phyloP scores from a whole-genome alignment of 2,797 vertebrate genomes.

The Darevskia nairensis region DNA sequence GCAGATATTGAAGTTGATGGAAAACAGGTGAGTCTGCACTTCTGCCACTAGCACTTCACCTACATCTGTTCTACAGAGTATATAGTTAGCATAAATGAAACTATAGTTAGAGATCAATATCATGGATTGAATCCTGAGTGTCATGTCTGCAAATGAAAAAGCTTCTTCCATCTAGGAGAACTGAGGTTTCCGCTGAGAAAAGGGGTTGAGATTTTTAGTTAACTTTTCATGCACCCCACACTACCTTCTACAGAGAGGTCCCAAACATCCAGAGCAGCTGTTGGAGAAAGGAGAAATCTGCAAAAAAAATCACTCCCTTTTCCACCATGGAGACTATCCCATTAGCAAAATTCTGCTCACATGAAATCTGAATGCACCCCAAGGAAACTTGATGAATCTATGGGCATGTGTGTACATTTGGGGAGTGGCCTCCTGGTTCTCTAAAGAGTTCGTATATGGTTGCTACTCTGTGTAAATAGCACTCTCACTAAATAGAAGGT shows the following conservation, averaged over 20 bases:
- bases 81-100: not conserved
- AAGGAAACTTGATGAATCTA: not conserved
- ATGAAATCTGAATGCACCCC: not conserved
- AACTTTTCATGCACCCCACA: too few species aligned
- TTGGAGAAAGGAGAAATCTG: not conserved
- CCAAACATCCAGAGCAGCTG: not conserved
- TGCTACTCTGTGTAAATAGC: not conserved
- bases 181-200: not conserved
- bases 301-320: not conserved
- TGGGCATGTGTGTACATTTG: not conserved
- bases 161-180: not conserved
- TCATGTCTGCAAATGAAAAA: not conserved
- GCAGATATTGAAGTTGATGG: slow-evolving; percentile 97
- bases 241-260: not conserved
- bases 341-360: not conserved
- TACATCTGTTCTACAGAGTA: not conserved
- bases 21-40: slow-evolving; percentile 87
- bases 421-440: not conserved
- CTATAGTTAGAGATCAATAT: not conserved
- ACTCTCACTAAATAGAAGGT: not conserved
- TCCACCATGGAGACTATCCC: not conserved
- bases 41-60: not conserved
- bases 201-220: not conserved
- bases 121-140: not conserved
- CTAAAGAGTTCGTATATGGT: not conserved